Evolutionary conservation across 2,888 invertebrate genomes (phyloP).

Genomic region (Synanthedon andrenaeformis): DNA sequence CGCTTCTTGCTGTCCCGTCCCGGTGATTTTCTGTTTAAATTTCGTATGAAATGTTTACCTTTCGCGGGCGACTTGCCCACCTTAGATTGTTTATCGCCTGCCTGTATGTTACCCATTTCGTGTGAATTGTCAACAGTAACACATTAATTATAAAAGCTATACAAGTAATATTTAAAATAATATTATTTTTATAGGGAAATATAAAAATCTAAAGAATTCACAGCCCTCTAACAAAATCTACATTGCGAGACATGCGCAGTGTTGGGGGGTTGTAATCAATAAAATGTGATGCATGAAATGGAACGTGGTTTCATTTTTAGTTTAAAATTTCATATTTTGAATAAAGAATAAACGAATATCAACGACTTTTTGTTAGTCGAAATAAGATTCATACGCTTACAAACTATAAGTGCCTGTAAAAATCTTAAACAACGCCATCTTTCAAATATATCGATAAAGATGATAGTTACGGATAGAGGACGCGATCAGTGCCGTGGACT

Average conservation of each 20-base stretch:
- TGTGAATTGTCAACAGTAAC: background rate
- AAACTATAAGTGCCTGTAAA: too few species aligned
- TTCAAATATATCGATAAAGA: too few species aligned
- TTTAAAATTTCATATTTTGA: too few species aligned
- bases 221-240: conserved; percentile 25
- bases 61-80: conserved; percentile 69
- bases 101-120: conserved; percentile 69
- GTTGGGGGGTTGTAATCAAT: background rate
- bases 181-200: conserved; percentile 1
- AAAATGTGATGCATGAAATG: background rate
- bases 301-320: background rate
- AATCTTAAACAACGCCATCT: too few species aligned
- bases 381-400: too few species aligned
- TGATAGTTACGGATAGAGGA: too few species aligned
- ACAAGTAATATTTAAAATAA: background rate
- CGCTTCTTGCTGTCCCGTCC: conserved; percentile 55
- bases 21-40: conserved; percentile 53
- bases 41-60: conserved; percentile 68
- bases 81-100: conserved; percentile 63
- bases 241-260: conserved; percentile 10
- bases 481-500: too few species aligned
- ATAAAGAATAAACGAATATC: too few species aligned
- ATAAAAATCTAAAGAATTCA: conserved; percentile 19
- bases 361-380: too few species aligned
- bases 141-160: background rate